Conservation (phyloP, 2,797 vertebrate species). For the Kryptolebias ocellatus region DNA sequence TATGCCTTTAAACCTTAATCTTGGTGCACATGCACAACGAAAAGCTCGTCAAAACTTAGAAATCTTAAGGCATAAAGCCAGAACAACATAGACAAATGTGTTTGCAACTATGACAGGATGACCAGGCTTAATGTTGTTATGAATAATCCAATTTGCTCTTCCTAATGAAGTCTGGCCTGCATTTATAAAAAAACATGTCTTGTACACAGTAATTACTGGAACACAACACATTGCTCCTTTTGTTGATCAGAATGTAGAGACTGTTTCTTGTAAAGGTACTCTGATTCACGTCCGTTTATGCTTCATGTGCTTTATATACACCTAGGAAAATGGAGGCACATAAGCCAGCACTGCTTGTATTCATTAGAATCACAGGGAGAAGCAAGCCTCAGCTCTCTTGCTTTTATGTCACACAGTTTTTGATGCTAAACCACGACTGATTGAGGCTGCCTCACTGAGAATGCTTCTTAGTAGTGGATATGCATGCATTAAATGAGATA, state of each 20-base stretch:
- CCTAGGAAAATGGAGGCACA: slow-evolving; percentile 16
- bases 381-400: slow-evolving; percentile 23
- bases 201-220: slow-evolving; percentile 34
- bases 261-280: slow-evolving; percentile 21
- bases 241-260: slow-evolving; percentile 23
- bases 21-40: neutral
- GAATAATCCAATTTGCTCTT: slow-evolving; percentile 34
- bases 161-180: slow-evolving; percentile 14
- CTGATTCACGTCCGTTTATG: slow-evolving; percentile 7
- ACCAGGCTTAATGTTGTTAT: slow-evolving; percentile 24
- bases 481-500: neutral
- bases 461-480: neutral
- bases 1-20: neutral
- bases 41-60: neutral
- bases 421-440: slow-evolving; percentile 15
- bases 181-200: slow-evolving; percentile 19
- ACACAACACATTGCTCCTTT: slow-evolving; percentile 15
- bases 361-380: slow-evolving; percentile 19
- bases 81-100: neutral
- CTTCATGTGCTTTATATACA: slow-evolving; percentile 25
- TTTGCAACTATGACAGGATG: slow-evolving; percentile 12
- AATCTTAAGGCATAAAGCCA: neutral
- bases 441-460: slow-evolving; percentile 7
- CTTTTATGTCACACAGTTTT: slow-evolving; percentile 10
- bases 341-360: slow-evolving; percentile 21